Conservation (phyloP, 2,888 invertebrate genomes). For the Glaucopsyche alexis region DNA sequence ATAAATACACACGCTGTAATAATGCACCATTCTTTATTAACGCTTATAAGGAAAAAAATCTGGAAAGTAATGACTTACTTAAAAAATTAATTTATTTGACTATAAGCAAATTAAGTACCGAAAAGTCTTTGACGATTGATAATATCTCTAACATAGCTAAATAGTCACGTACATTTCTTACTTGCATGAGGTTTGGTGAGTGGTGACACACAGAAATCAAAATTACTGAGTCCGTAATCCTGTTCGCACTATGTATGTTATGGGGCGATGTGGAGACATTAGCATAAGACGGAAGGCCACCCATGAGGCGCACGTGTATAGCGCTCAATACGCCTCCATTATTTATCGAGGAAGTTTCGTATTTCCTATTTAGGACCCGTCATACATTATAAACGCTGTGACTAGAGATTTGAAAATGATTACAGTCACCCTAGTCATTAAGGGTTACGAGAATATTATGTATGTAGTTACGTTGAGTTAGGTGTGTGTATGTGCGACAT, state of each 20-base stretch:
- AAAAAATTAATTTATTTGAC: too few relatives aligned
- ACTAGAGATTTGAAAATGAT: slow-evolving; percentile 3
- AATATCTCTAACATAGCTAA: too few relatives aligned
- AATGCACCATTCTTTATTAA: too few relatives aligned
- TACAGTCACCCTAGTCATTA: slow-evolving; percentile 4
- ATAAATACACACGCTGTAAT: too few relatives aligned
- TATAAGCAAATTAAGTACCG: too few relatives aligned
- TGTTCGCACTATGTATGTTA: neutral
- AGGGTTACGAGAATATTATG: neutral
- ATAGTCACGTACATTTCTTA: neutral
- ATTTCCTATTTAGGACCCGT: slow-evolving; percentile 17
- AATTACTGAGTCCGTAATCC: neutral
- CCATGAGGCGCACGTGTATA: slow-evolving; percentile 13
- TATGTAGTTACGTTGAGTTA: too few relatives aligned
- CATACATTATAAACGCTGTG: neutral
- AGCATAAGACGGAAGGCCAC: slow-evolving; percentile 23
- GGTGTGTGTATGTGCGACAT: neutral
- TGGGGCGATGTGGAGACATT: slow-evolving; percentile 11
- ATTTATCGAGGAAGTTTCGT: slow-evolving; percentile 22
- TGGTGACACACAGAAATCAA: neutral
- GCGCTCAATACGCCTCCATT: slow-evolving; percentile 13
- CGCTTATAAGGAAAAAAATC: too few relatives aligned
- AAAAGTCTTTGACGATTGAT: too few relatives aligned
- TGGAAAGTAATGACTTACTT: too few relatives aligned
- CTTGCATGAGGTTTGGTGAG: neutral